Conservation (phyloP, 2,797 vertebrate species). For the Ara ararauna region DNA sequence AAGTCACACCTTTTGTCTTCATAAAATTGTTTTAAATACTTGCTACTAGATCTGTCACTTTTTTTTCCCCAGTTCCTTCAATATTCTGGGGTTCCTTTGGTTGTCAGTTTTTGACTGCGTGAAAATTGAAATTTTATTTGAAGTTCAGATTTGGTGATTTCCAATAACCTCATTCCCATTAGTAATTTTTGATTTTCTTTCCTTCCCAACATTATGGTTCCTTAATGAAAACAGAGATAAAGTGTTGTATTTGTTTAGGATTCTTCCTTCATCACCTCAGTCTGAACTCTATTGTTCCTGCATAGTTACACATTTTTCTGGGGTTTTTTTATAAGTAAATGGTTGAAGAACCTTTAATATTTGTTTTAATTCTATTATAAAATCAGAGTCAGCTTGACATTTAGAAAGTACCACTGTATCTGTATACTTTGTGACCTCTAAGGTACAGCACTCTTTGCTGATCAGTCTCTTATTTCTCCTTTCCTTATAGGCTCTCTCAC, state of each 20-base stretch:
- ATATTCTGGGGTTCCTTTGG: not conserved
- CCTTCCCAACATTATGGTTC: not conserved
- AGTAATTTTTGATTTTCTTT: not conserved
- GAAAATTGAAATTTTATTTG: not conserved
- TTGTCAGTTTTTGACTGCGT: not conserved
- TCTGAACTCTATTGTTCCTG: not conserved
- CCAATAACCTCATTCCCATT: not conserved
- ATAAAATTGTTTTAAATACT: not conserved
- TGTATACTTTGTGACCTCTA: not conserved
- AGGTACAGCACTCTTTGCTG: not conserved
- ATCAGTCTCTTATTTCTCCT: not conserved
- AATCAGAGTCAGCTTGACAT: not conserved
- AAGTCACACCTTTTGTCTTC: not conserved
- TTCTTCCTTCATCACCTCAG: not conserved
- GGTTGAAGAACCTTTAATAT: not conserved
- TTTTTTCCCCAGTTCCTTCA: not conserved
- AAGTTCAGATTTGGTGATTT: not conserved
- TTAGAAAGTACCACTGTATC: not conserved
- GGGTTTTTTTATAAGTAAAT: not conserved
- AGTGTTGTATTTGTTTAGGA: not conserved
- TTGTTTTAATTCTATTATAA: not conserved
- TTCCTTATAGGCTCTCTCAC: not conserved
- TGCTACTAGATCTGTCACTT: not conserved
- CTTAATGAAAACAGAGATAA: not conserved
- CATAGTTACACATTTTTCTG: not conserved